Evolutionary conservation across 2,113 vertebrate species (phyloP).

Genomic region (western clawed frog (Xenopus tropicalis)): UCB_Xtro_10.0 CM004445.2:128580501-128581000

Average conservation of each 20-base stretch:
- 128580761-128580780: slow-evolving; percentile 30
- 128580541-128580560: too few relatives aligned
- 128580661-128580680: too few relatives aligned
- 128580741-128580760: not conserved
- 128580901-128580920: not conserved
- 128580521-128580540: too few relatives aligned
- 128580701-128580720: too few relatives aligned
- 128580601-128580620: too few relatives aligned
- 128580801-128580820: not conserved
- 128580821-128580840: slow-evolving; percentile 7
- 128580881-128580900: not conserved
- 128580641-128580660: too few relatives aligned
- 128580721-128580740: too few relatives aligned
- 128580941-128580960: not conserved
- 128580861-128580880: not conserved
- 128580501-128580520: too few relatives aligned
- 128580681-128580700: too few relatives aligned
- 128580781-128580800: slow-evolving; percentile 37
- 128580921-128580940: not conserved
- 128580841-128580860: slow-evolving; percentile 6
- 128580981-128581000: not conserved
- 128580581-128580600: too few relatives aligned
- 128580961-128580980: not conserved
- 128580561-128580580: too few relatives aligned
- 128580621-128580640: too few relatives aligned